These are phyloP conservation scores for Drosophila tripunctata DNA, from an alignment of 2,888 invertebrate species.

Conservation along the genomic window DNA sequence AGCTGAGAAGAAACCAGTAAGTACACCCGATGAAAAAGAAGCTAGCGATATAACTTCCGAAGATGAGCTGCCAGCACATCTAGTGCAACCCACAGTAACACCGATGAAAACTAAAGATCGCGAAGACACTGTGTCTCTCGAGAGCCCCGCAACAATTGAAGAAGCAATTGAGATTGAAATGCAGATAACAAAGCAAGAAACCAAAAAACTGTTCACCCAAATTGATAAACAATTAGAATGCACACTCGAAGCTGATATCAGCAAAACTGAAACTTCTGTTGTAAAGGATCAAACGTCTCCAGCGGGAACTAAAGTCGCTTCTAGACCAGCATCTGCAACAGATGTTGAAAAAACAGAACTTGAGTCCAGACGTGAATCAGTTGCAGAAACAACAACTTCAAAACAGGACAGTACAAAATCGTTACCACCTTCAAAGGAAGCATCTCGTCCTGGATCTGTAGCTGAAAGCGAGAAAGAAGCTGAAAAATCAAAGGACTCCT, in stretches of 20 bases:
- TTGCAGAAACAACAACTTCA: neutral
- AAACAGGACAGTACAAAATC: conserved; percentile 27
- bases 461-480: conserved; percentile 13
- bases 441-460: conserved; percentile 45
- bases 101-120: conserved; percentile 70
- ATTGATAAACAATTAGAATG: conserved; percentile 8
- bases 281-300: conserved; percentile 23
- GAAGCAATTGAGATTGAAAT: conserved; percentile 83
- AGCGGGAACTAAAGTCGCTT: conserved; percentile 38
- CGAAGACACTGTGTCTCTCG: conserved; percentile 80
- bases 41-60: conserved; percentile 84
- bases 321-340: conserved; percentile 69
- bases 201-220: conserved; percentile 38
- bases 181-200: conserved; percentile 57
- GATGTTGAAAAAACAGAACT: conserved; percentile 28
- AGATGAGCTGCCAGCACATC: conserved; percentile 80
- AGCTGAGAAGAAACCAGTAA: conserved; percentile 61
- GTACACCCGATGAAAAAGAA: conserved; percentile 80
- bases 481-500: conserved; percentile 21
- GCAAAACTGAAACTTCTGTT: conserved; percentile 13
- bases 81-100: conserved; percentile 41
- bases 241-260: neutral
- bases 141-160: conserved; percentile 83
- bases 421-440: conserved; percentile 28
- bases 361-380: conserved; percentile 19